Evolutionary conservation across 2,888 invertebrate species (phyloP).

Genomic region (Lasioglossum figueresi): DNA sequence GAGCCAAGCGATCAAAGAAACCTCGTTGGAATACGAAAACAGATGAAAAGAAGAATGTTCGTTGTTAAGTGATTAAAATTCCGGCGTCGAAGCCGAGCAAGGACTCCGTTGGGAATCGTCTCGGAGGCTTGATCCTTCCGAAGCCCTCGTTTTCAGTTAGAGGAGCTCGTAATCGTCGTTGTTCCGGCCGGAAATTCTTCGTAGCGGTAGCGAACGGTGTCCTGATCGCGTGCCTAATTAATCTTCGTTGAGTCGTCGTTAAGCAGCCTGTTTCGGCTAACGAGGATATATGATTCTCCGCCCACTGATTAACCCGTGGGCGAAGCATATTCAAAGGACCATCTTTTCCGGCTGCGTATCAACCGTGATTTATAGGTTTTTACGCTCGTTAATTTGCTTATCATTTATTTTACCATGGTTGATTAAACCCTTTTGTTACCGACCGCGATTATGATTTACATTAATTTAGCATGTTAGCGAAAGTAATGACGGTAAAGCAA

Average conservation of each 20-base stretch:
- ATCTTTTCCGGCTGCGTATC: background rate
- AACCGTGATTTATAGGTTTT: background rate
- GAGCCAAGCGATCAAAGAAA: conserved; percentile 1
- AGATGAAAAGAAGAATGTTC: conserved; percentile 9
- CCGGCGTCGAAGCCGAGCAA: background rate
- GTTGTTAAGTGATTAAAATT: conserved; percentile 35
- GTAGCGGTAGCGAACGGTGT: background rate
- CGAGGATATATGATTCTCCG: conserved; percentile 10
- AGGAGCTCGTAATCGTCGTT: conserved; percentile 5
- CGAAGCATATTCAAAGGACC: background rate
- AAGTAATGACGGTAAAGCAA: no score
- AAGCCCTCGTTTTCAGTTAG: background rate
- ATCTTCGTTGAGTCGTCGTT: conserved; percentile 11
- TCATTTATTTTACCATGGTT: background rate
- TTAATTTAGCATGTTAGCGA: no score
- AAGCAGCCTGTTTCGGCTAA: background rate
- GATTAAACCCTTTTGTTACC: background rate
- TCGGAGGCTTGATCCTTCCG: background rate
- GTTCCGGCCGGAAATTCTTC: conserved; percentile 12
- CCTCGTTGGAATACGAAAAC: conserved; percentile 13
- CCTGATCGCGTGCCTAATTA: conserved; percentile 10
- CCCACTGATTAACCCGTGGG: background rate
- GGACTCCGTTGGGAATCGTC: background rate
- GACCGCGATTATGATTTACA: background rate
- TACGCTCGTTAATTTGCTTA: background rate